Percentiles rank a stretch among this genome's conserved stretches.
Conservation (phyloP, 2,888 invertebrate species). For the Caenorhabditis sp. region DNA sequence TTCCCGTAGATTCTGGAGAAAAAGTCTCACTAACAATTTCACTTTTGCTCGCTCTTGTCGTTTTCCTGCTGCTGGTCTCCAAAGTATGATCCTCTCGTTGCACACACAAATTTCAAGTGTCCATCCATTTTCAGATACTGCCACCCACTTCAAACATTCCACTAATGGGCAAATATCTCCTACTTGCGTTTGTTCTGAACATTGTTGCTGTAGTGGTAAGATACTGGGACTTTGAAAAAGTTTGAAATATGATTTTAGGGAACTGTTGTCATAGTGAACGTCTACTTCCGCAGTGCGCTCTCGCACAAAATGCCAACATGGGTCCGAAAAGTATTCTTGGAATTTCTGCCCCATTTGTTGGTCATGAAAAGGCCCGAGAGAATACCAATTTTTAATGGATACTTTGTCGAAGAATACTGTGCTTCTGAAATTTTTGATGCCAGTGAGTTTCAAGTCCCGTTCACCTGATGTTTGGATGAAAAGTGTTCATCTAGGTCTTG, state of each 20-base stretch:
- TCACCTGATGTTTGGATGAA: background rate
- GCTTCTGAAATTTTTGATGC: conserved; percentile 77
- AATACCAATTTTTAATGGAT: conserved; percentile 74
- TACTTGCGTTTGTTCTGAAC: conserved; percentile 99
- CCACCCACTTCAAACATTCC: conserved; percentile 98
- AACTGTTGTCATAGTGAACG: conserved; percentile 83
- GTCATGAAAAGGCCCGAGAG: conserved; percentile 90
- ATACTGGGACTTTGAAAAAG: background rate
- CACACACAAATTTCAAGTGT: no score
- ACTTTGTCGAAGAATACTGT: conserved; percentile 77
- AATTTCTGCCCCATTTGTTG: conserved; percentile 85
- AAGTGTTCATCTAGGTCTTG: conserved; percentile 62
- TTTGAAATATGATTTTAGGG: conserved; percentile 56
- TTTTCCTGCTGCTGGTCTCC: conserved; percentile 96
- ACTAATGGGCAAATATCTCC: conserved; percentile 97
- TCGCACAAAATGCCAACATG: conserved; percentile 98
- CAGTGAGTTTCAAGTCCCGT: conserved; percentile 62
- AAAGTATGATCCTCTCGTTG: conserved; percentile 82
- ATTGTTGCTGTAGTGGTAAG: conserved; percentile 97
- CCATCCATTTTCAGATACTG: conserved; percentile 85
- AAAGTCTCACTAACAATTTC: conserved; percentile 89
- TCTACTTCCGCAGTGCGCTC: conserved; percentile 97
- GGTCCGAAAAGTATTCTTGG: conserved; percentile 91
- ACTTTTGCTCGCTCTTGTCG: conserved; percentile 96
- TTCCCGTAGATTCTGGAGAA: conserved; percentile 94